Evolutionary conservation across 2,113 vertebrate genomes (phyloP), one percentile per base, ranked within the genome.

Genomic region (Montifringilla adamsi): DNA sequence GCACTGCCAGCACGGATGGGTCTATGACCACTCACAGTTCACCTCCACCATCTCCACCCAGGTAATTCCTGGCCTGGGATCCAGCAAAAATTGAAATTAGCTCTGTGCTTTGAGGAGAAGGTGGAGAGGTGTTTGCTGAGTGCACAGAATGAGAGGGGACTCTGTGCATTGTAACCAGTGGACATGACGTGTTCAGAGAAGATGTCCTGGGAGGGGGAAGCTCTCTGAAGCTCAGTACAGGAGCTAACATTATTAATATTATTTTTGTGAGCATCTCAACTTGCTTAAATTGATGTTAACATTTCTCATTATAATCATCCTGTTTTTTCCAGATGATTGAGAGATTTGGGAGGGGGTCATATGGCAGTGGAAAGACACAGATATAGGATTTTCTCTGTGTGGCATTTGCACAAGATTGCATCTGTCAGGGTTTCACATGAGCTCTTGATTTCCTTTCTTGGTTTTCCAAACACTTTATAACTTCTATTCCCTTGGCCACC

Each of bases 21-120:
- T 97, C 89, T 99, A 98, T 11, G 98, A 99, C 85, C 97, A 79
- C 85, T 98, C 97, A 0, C 98, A 97, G 66, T 98, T 99, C 96
- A 98, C 96, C 70, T 98, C 99, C 73, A 98, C 99, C 62, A 95
- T 99, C 79, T 98, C 98, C 49, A 98, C 98, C 1, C 96, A 99
- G 99, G 99, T 99, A 96, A 92, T 3, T 1, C 28, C 31, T 53
- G 28, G 31, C 33, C 72, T 74, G 41, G 59, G 55, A 35, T 27
- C 9, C 39, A 59, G 58, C 24, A 16, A 24, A 56, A 90, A 78
- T 3, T 55, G 11, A 64, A 74, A 52, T 35, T 31, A 68, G 16
- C 31, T 76, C 43, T 50, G 68, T 24, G 59, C 27, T 72, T 52
- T 63, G n/a, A 62, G 74, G 21, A 91, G 64, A 28, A 79, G 35